Evolutionary conservation across 2,888 invertebrate species (phyloP), one percentile per base, ranked within the genome.

Genomic region (Atethmia centrago): DNA sequence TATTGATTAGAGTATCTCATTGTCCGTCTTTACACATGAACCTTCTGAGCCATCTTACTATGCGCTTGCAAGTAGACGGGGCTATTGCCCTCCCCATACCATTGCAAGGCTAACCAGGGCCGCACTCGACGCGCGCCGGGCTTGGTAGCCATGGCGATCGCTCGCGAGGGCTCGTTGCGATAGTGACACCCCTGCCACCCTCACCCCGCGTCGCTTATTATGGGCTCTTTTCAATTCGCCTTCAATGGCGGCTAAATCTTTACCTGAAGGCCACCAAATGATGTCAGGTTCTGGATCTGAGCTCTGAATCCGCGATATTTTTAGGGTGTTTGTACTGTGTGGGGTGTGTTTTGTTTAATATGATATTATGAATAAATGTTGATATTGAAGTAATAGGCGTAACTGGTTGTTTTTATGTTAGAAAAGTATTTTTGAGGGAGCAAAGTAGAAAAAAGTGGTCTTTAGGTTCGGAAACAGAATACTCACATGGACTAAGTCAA

Each of bases 51-150:
- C 89, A 86, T 66, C 36, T 67, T 78, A 67, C 72, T 71, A 56
- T 47, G 53, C 55, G 77, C 90, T 88, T 91, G 90, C 90, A 94
- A 94, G 85, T 85, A 85, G 94, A 91, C 94, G 95, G 92, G 96
- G 96, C 92, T 95, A 96, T 94, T 96, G 96, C 95, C 96, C 96
- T 96, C 96, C 96, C 94, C 96, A 95, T 93, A 92, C 96, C 95
- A 95, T 92, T 96, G 96, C 96, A 96, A 96, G 96, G 96, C 95
- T 95, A 94, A 95, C 95, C 96, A 96, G 96, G 94, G 95, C 95
- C 95, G 96, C 90, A 96, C 92, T 95, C 90, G 92, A 90, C 89
- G 90, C 61, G 75, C 75, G 70, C 88, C 88, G 88, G 84, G 89
- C 84, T 87, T 92, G 71, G 95, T 95, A 94, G 91, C 86, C 94